These are phyloP conservation scores for Papilio dardanus DNA, from an alignment of 1,140 invertebrate species.

Conservation along the genomic window DNA sequence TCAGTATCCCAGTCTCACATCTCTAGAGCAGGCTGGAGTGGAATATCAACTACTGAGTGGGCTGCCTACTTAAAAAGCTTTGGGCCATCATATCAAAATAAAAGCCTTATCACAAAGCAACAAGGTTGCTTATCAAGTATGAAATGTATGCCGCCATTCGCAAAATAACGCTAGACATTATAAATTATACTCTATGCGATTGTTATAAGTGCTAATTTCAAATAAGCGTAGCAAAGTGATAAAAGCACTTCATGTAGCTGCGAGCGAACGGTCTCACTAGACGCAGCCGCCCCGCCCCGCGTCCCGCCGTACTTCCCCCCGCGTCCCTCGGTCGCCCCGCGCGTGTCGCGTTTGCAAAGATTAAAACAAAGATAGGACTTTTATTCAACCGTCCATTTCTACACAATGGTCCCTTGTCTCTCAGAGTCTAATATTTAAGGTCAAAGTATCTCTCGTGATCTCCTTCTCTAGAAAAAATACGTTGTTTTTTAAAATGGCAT, in stretches of 20 bases:
- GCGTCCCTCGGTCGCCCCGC: slow-evolving; percentile 58
- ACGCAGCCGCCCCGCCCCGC: slow-evolving; percentile 70
- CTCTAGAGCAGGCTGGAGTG: neutral
- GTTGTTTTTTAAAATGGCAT: too few relatives aligned
- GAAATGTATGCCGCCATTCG: neutral
- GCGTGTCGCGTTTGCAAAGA: slow-evolving; percentile 74
- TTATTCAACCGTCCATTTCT: neutral
- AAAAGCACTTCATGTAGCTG: slow-evolving; percentile 71
- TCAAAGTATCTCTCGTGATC: neutral
- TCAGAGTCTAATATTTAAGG: neutral
- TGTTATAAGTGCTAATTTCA: neutral
- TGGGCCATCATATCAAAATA: neutral
- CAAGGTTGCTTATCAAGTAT: neutral
- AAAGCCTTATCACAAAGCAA: neutral
- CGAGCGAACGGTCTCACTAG: slow-evolving; percentile 70
- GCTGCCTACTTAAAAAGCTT: slow-evolving; percentile 18
- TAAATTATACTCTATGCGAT: slow-evolving; percentile 32
- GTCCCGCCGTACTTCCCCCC: slow-evolving; percentile 49
- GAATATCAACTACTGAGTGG: slow-evolving; percentile 9
- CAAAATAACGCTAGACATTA: slow-evolving; percentile 2
- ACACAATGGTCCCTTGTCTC: neutral
- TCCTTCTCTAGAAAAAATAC: too few relatives aligned
- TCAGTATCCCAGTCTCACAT: neutral
- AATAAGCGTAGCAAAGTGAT: slow-evolving; percentile 45
- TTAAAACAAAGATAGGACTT: slow-evolving; percentile 35